A percentile compares a stretch with the other conserved stretches of the same genome.
phyloP scores from a whole-genome alignment of 2,113 vertebrate species.

The Agapornis roseicollis region DNA sequence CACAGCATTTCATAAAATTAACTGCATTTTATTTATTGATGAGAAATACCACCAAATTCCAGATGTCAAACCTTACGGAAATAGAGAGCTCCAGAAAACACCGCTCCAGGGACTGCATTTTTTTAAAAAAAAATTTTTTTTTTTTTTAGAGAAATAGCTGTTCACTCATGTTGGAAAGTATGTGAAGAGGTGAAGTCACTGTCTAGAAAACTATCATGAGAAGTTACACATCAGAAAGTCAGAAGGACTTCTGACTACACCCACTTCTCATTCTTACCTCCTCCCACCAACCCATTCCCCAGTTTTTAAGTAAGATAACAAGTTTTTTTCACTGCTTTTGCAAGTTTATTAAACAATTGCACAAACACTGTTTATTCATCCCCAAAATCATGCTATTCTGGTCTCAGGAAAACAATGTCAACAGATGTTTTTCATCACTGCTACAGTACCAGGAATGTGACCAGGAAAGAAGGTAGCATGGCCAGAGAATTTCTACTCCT shows the following conservation, averaged over 20 bases:
- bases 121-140: background rate
- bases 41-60: background rate
- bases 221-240: background rate
- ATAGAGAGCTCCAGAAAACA: background rate
- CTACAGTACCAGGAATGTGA: background rate
- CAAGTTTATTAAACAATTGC: conserved; percentile 29
- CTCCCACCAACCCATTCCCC: too few species aligned
- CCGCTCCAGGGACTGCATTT: background rate
- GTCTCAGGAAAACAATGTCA: background rate
- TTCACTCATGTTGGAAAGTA: background rate
- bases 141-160: background rate
- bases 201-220: background rate
- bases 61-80: background rate
- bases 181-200: background rate
- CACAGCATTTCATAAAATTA: background rate
- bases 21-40: background rate
- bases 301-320: background rate
- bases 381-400: background rate
- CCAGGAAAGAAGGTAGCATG: background rate
- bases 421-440: conserved; percentile 42
- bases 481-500: background rate
- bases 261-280: background rate
- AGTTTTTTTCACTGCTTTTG: background rate
- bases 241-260: background rate
- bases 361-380: background rate